Evolutionary conservation across 2,113 vertebrate species (phyloP).

Genomic region (Sturnus vulgaris): DNA sequence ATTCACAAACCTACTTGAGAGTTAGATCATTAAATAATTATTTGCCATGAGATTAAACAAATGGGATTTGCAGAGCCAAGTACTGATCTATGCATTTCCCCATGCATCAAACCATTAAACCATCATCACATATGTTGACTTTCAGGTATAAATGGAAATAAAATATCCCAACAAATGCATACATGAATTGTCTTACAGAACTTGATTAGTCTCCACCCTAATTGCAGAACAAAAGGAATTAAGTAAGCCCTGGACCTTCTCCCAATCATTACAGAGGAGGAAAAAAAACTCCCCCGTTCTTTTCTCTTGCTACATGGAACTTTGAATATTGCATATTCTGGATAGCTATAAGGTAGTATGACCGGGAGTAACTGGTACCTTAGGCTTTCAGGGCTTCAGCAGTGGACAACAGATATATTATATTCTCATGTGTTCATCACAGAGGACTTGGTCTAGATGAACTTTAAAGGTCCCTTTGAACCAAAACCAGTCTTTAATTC

Average conservation of each 20-base stretch:
- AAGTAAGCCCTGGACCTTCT: not conserved
- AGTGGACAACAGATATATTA: not conserved
- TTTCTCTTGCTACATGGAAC: not conserved
- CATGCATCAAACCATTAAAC: not conserved
- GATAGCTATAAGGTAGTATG: not conserved
- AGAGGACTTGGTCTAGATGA: not conserved
- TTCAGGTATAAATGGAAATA: not conserved
- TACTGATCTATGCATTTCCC: not conserved
- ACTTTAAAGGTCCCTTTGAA: not conserved
- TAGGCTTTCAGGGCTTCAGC: not conserved
- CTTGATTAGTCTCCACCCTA: not conserved
- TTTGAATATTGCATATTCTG: not conserved
- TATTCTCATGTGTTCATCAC: not conserved
- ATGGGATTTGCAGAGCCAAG: not conserved
- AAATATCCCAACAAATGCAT: not conserved
- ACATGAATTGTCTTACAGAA: not conserved
- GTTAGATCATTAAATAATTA: not conserved
- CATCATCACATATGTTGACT: not conserved
- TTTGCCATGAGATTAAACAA: not conserved
- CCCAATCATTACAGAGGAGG: rapidly evolving
- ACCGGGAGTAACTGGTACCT: not conserved
- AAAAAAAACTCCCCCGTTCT: not conserved
- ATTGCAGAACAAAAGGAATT: not conserved
- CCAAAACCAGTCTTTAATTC: not conserved
- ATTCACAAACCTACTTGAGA: not conserved